Conservation (phyloP, 1,140 invertebrate genomes). For the Belonocnema kinseyi region DNA sequence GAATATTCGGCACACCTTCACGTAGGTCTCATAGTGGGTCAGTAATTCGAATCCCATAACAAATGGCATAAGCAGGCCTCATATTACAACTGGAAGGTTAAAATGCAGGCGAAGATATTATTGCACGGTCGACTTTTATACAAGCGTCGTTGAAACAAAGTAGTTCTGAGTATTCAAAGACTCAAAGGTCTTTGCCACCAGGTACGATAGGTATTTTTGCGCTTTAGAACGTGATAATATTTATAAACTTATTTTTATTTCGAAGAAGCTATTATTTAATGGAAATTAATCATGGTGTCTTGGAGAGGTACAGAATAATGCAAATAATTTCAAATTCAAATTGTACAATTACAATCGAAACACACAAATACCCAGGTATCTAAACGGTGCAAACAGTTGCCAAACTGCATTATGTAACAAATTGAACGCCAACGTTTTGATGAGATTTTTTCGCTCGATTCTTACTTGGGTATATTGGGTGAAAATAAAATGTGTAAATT, state of each 20-base stretch:
- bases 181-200: conserved; percentile 22
- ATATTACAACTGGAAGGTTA: conserved; percentile 17
- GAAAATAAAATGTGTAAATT: too few species aligned
- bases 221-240: not conserved
- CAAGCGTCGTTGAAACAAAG: conserved; percentile 12
- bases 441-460: too few species aligned
- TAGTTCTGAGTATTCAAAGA: conserved; percentile 10
- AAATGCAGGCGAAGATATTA: conserved; percentile 10
- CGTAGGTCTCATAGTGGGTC: conserved; percentile 15
- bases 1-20: conserved; percentile 27
- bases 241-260: conserved; percentile 21
- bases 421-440: too few species aligned
- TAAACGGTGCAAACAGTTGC: too few species aligned
- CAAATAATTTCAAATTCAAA: too few species aligned
- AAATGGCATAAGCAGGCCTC: conserved; percentile 16
- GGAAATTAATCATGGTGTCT: too few species aligned
- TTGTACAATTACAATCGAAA: too few species aligned
- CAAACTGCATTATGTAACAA: too few species aligned
- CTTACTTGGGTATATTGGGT: too few species aligned
- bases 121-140: not conserved
- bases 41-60: conserved; percentile 27
- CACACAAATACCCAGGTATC: too few species aligned
- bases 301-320: too few species aligned
- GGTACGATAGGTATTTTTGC: conserved; percentile 10
- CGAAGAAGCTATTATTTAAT: not conserved